A percentile compares a stretch with the other conserved stretches of the same genome.
Evolutionary conservation across 64 coral and sea anemone genomes (phyloP).

Genomic region (Montipora cactus): DNA sequence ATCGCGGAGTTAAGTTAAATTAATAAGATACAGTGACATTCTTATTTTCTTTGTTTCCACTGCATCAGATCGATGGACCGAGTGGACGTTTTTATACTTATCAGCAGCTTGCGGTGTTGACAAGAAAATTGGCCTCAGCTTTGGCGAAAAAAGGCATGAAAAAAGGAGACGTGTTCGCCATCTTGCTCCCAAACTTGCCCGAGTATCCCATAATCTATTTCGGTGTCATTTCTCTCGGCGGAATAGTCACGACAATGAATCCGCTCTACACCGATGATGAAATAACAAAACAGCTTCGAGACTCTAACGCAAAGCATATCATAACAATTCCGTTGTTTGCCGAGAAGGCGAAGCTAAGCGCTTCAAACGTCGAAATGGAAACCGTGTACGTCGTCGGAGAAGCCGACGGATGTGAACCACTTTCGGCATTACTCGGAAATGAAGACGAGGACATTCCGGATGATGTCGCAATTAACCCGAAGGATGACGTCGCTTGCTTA

Average conservation of each 20-base stretch:
- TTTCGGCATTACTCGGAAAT: slow-evolving; percentile 58
- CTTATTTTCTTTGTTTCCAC: neutral
- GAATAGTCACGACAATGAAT: slow-evolving; percentile 73
- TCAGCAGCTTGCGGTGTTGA: slow-evolving; percentile 40
- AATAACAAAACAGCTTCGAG: slow-evolving; percentile 65
- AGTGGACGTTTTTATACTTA: slow-evolving; percentile 73
- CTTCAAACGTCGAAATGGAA: slow-evolving; percentile 51
- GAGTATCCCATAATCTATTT: slow-evolving; percentile 70
- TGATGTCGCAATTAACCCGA: slow-evolving; percentile 45
- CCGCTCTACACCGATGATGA: slow-evolving; percentile 74
- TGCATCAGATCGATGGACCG: slow-evolving; percentile 53
- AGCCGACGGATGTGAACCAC: slow-evolving; percentile 54
- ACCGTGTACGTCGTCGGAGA: slow-evolving; percentile 75
- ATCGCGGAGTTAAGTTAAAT: too few relatives aligned
- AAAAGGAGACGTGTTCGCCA: slow-evolving; percentile 71
- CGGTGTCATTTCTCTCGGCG: slow-evolving; percentile 65
- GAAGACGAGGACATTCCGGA: slow-evolving; percentile 61
- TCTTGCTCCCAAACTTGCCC: slow-evolving; percentile 71
- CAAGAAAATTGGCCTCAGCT: slow-evolving; percentile 70
- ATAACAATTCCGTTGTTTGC: slow-evolving; percentile 68
- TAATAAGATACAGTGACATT: neutral
- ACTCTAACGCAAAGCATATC: slow-evolving; percentile 48
- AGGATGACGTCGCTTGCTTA: slow-evolving; percentile 75
- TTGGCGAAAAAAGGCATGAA: slow-evolving; percentile 72
- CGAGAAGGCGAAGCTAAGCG: slow-evolving; percentile 48